phyloP scores from a whole-genome alignment of 2,113 vertebrate genomes.

The Callospermophilus lateralis region DNA sequence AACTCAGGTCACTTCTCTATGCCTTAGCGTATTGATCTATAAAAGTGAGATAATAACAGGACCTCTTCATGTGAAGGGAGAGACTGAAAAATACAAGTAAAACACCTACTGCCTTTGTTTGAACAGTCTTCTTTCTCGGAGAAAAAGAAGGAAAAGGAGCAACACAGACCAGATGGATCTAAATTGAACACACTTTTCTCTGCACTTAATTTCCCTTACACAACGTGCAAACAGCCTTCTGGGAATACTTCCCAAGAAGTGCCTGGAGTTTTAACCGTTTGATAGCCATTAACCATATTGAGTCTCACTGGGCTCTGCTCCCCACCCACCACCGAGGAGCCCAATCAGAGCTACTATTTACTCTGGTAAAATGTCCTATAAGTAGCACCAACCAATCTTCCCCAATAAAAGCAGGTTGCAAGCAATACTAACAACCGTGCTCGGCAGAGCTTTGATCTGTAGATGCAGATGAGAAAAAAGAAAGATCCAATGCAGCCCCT shows the following conservation, averaged over 20 bases:
- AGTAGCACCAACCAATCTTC: conserved; percentile 75
- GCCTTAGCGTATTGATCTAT: neutral
- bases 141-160: conserved; percentile 41
- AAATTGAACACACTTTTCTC: conserved; percentile 74
- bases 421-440: neutral
- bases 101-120: conserved; percentile 5
- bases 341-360: conserved; percentile 55
- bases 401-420: conserved; percentile 1
- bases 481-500: neutral
- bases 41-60: neutral
- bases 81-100: neutral
- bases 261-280: conserved; percentile 72
- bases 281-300: conserved; percentile 18
- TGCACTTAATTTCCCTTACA: conserved; percentile 68
- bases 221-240: neutral
- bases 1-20: neutral
- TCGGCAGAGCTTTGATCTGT: neutral
- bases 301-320: conserved; percentile 46
- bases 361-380: conserved; percentile 62
- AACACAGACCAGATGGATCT: conserved; percentile 73
- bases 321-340: conserved; percentile 15
- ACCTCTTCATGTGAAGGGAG: neutral
- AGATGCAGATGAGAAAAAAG: neutral
- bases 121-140: conserved; percentile 44
- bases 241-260: conserved; percentile 68